Evolutionary conservation across 2,113 vertebrate species (phyloP), one percentile per base, ranked within the genome.

Genomic region (Delphinus delphis): DNA sequence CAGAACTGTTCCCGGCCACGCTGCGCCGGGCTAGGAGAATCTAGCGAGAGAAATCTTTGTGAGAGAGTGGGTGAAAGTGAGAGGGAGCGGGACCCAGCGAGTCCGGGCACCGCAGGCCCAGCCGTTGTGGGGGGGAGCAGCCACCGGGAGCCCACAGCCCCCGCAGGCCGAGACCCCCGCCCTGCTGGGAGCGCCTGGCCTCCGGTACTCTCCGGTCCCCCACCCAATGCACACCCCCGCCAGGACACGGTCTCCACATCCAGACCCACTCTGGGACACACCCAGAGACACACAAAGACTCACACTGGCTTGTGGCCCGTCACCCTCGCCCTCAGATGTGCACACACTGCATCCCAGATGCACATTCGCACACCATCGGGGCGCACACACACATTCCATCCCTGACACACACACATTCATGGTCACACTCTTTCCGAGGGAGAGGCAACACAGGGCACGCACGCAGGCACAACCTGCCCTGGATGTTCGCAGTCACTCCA

Each of bases 201-300:
- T 74, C 55, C 21, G 12, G 65, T 60, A 65, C 62, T 88, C 47
- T 82, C 50, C 20, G 2, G 63, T 23, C 65, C 65, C 73, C 33
- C 18, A 71, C 38, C 77, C 58, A 36, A 58, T 8, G 68, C 76
- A 94, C 83, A 89, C 44, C 87, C 82, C 26, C 18, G 31, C 93
- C 85, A 79, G 81, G 95, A 95, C 93, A 38, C 50, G 5, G 33
- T 83, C 86, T 95, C 85, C 65, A 65, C 88, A 88, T 83, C 77
- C 96, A 96, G 94, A 96, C 95, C 91, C 90, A 15, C 96, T 85
- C 79, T 33, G 65, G 65, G 96, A 96, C 97, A 97, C 96, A 95
- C 97, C 96, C 97, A 96, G 79, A 93, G 93, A 88, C 95, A 97
- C 97, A 98, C 97, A 98, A 97, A 98, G 97, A 86, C 89, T 79